phyloP scores from a whole-genome alignment of 1,140 invertebrate species.

The Streblospio benedicti region DNA sequence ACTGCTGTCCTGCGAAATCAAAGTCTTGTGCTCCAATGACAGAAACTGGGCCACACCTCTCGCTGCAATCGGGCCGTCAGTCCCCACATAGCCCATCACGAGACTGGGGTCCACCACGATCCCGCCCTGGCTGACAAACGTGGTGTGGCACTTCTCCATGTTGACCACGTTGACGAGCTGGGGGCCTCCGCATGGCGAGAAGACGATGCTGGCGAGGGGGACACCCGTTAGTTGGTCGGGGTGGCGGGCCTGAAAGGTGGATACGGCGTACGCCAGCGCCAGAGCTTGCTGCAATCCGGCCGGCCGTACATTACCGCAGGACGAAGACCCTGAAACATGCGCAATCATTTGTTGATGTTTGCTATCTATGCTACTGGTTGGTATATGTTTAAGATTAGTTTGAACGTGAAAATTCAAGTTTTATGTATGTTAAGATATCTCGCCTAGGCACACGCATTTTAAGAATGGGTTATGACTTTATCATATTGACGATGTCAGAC shows the following conservation, averaged over 20 bases:
- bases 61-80: constrained; percentile 19
- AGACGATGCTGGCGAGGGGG: constrained; percentile 17
- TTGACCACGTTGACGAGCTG: neutral
- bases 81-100: constrained; percentile 29
- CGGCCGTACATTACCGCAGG: constrained; percentile 26
- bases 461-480: too few species aligned
- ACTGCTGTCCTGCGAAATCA: constrained; percentile 25
- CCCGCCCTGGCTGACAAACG: neutral
- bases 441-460: too few species aligned
- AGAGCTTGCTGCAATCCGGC: constrained; percentile 29
- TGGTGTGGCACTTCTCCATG: neutral
- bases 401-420: too few species aligned
- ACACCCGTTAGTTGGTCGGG: neutral
- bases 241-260: constrained; percentile 10
- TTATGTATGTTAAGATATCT: too few species aligned
- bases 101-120: neutral
- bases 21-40: constrained; percentile 26
- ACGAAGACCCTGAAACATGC: constrained; percentile 26
- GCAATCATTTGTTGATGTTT: too few species aligned
- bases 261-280: constrained; percentile 29
- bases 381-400: too few species aligned
- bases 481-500: too few species aligned
- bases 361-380: too few species aligned
- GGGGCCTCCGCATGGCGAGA: constrained; percentile 23
- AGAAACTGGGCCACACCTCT: constrained; percentile 20